Evolutionary conservation across 2,888 invertebrate species (phyloP).

Genomic region (Xestia ashworthii): DNA sequence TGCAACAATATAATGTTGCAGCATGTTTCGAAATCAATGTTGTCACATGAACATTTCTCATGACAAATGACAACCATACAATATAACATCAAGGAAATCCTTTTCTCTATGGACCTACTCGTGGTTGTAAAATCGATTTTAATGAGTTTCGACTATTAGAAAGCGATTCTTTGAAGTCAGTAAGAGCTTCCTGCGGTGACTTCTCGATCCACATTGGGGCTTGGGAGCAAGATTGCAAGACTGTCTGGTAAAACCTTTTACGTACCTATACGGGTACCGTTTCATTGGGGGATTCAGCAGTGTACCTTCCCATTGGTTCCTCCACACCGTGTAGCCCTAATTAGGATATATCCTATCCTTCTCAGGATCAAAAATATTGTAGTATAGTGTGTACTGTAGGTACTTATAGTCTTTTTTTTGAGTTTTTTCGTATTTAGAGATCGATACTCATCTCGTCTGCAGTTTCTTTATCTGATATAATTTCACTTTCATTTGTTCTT

Average conservation of each 20-base stretch:
- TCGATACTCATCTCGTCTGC: neutral
- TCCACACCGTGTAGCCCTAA: neutral
- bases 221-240: neutral
- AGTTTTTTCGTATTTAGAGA: neutral
- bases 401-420: too few relatives aligned
- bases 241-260: neutral
- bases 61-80: conserved; percentile 3
- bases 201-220: conserved; percentile 3
- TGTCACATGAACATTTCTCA: conserved; percentile 4
- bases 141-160: conserved; percentile 52
- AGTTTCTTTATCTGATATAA: neutral
- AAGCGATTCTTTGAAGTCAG: conserved; percentile 39
- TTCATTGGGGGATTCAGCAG: neutral
- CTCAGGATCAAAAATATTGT: neutral
- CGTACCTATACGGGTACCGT: neutral
- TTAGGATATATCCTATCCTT: neutral
- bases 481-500: neutral
- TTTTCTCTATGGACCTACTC: conserved; percentile 11
- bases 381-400: too few relatives aligned
- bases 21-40: too few relatives aligned
- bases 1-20: neutral
- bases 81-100: conserved; percentile 41
- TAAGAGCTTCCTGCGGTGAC: conserved; percentile 27
- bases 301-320: neutral
- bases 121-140: conserved; percentile 42